These are phyloP conservation scores for Turritopsis dohrnii DNA, from an alignment of 30 jellyfish, hydroid and myxozoan genomes.

Conservation along the genomic window DNA sequence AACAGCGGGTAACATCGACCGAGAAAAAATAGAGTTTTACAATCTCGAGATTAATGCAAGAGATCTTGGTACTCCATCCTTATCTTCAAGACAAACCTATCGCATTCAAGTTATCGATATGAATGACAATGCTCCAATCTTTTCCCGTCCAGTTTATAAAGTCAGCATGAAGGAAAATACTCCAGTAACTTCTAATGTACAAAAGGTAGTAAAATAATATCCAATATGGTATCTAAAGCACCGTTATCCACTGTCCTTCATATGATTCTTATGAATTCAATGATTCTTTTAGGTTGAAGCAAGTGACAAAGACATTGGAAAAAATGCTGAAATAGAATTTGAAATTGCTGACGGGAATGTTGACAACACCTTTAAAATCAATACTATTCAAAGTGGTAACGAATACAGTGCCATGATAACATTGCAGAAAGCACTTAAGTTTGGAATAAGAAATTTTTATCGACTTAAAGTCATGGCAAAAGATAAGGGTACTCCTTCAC, in stretches of 20 bases:
- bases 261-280: too few relatives aligned
- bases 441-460: not conserved
- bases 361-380: constrained; percentile 29
- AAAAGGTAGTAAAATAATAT: not conserved
- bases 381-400: not conserved
- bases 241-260: too few relatives aligned
- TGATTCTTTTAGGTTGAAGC: constrained; percentile 55
- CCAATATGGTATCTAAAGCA: too few relatives aligned
- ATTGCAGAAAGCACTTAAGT: not conserved
- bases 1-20: constrained; percentile 38
- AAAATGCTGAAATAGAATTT: constrained; percentile 44
- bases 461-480: constrained; percentile 48
- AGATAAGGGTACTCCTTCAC: constrained; percentile 50
- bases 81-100: constrained; percentile 48
- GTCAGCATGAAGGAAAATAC: constrained; percentile 63
- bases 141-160: constrained; percentile 33
- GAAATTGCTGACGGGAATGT: constrained; percentile 58
- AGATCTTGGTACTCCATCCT: constrained; percentile 56
- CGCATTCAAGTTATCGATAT: constrained; percentile 45
- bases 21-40: constrained; percentile 52
- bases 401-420: not conserved
- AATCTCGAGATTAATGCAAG: constrained; percentile 50
- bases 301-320: constrained; percentile 62
- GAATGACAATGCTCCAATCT: constrained; percentile 70
- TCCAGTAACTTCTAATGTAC: not conserved